Conservation (phyloP, 2,113 vertebrate species). For the Macrotis lagotis region DNA sequence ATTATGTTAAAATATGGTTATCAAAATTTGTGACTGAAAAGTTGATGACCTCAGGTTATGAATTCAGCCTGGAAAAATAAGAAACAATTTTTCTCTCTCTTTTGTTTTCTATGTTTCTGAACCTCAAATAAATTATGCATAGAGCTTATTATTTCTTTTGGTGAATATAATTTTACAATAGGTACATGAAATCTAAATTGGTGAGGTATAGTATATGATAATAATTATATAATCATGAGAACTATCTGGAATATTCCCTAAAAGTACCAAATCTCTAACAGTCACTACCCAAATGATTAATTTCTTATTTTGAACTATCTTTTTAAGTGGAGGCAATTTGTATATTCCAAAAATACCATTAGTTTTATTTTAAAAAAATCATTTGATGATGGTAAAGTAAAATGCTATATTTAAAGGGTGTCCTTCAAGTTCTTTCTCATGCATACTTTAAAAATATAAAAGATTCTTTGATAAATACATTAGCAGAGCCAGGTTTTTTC, state of each 20-base stretch:
- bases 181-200: no score
- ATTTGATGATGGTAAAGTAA: not conserved
- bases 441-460: not conserved
- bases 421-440: not conserved
- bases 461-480: not conserved
- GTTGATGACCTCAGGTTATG: no score
- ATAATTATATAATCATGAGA: no score
- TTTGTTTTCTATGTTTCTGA: no score
- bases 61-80: no score
- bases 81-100: no score
- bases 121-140: no score
- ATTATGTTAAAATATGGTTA: no score
- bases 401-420: not conserved
- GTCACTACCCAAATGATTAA: not conserved
- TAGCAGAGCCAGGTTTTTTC: not conserved
- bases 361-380: not conserved
- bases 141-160: no score
- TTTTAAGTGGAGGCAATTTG: not conserved
- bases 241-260: no score
- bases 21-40: no score
- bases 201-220: not conserved
- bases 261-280: not conserved
- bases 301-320: not conserved
- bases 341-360: not conserved
- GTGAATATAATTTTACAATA: no score